Evolutionary conservation across 2,797 vertebrate genomes (phyloP), one percentile per base, ranked within the genome.

Genomic region (Percopsis omiscomaycus): DNA sequence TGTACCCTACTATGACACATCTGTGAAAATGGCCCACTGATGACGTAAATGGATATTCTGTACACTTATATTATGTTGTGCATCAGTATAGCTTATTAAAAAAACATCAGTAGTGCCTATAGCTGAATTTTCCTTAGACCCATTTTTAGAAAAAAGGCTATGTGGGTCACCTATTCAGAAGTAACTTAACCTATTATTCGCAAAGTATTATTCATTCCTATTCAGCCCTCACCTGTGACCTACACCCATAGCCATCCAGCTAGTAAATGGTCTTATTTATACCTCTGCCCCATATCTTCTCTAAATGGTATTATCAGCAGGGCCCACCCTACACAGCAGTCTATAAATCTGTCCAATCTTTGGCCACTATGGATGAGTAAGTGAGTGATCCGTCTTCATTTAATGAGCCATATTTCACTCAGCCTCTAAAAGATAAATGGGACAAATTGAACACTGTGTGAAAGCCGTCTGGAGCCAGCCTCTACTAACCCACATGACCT

Each of bases 291-390:
- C 60, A 37, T 76, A 66, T 85, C 76, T 71, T 56, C 75, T 47
- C 58, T 0, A 30, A 42, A 32, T 50, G 45, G 46, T 62, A 69
- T 68, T 75, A 62, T 48, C 3, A 27, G 12, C 54, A 64, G 53
- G 65, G 61, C 49, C 54, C 67, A 44, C 69, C 69, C 67, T 42
- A 55, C 56, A 30, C 56, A 30, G 30, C 47, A 77, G 73, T 78
- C 79, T 70, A 76, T 83, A 78, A 84, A 86, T 84, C 77, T 79
- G 75, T 51, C 61, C 84, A 81, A 85, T 85, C 80, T 75, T 58
- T 61, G 62, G 71, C 78, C 66, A 64, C 52, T 4, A 55, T 66
- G 69, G 69, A 84, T 73, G 69, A 80, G 55, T 9, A 72, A 64
- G 73, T 70, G 52, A 54, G 52, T 11, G 64, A 67, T 49, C 3